These are phyloP conservation scores for Tryphoninae sp. DNA, from an alignment of 2,888 invertebrate genomes.

Conservation along the genomic window DNA sequence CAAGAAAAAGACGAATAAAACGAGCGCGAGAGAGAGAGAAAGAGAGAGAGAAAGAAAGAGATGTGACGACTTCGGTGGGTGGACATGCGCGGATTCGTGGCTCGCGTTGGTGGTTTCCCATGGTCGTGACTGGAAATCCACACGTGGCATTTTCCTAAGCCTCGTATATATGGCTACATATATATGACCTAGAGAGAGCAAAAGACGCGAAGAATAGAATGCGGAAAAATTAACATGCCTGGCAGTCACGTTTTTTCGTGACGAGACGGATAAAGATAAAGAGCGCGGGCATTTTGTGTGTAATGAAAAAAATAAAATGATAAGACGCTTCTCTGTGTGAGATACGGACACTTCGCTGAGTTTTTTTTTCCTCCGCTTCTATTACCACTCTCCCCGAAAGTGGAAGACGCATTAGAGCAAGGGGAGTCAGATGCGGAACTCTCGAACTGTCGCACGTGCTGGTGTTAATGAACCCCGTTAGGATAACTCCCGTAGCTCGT, in stretches of 20 bases:
- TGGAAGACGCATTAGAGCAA: constrained; percentile 24
- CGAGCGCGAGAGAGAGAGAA: not conserved
- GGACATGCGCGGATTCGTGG: constrained; percentile 13
- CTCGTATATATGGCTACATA: constrained; percentile 10
- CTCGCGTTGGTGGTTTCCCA: constrained; percentile 33
- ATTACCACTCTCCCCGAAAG: not conserved
- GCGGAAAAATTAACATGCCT: constrained; percentile 13
- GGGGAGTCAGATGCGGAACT: not conserved
- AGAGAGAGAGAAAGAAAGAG: not conserved
- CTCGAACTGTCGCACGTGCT: constrained; percentile 67
- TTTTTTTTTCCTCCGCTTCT: constrained; percentile 1
- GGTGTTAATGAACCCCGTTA: constrained; percentile 71
- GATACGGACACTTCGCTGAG: no score
- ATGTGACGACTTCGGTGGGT: constrained; percentile 18
- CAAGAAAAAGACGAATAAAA: not conserved
- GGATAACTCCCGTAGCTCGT: constrained; percentile 53
- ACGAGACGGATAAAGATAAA: constrained; percentile 26
- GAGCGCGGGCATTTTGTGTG: not conserved
- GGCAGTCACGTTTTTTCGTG: constrained; percentile 45
- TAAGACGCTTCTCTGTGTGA: not conserved
- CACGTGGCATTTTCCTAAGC: constrained; percentile 38
- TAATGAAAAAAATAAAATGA: constrained; percentile 17
- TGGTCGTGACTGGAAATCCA: constrained; percentile 15
- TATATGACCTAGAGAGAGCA: not conserved
- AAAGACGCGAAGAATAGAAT: constrained; percentile 16